These are phyloP conservation scores for Elymnias hypermnestra DNA, from an alignment of 1,140 invertebrate species.

Conservation along the genomic window DNA sequence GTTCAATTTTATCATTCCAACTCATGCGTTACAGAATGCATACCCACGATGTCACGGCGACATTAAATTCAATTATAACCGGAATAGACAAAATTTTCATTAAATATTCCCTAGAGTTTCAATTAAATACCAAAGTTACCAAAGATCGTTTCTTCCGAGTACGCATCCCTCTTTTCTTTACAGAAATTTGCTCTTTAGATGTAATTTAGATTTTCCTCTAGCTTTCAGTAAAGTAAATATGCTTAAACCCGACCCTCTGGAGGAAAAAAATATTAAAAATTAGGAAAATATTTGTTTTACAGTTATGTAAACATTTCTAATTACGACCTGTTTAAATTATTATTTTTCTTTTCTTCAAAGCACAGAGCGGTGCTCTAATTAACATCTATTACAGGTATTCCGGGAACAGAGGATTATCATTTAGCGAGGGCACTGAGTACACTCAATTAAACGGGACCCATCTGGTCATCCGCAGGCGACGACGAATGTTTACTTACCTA, in stretches of 20 bases:
- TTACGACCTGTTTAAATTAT: constrained; percentile 73
- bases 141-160: background rate
- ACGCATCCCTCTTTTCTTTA: background rate
- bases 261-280: constrained; percentile 69
- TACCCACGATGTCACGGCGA: constrained; percentile 11
- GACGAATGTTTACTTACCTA: background rate
- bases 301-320: constrained; percentile 73
- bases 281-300: constrained; percentile 73
- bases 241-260: constrained; percentile 61
- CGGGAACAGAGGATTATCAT: constrained; percentile 63
- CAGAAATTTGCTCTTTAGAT: constrained; percentile 27
- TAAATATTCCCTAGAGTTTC: too few species aligned
- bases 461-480: constrained; percentile 27
- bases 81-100: too few species aligned
- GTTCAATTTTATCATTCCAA: constrained; percentile 48
- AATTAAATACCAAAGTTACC: background rate
- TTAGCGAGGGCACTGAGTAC: constrained; percentile 63
- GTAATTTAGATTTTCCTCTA: constrained; percentile 57
- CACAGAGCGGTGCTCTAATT: constrained; percentile 60
- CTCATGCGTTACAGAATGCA: constrained; percentile 42
- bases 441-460: constrained; percentile 62
- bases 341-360: constrained; percentile 65
- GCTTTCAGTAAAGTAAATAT: constrained; percentile 67
- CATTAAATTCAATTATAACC: too few species aligned
- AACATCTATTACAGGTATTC: constrained; percentile 72